Evolutionary conservation across 1,140 invertebrate species (phyloP).

Genomic region (Tetragnatha versicolor): DNA sequence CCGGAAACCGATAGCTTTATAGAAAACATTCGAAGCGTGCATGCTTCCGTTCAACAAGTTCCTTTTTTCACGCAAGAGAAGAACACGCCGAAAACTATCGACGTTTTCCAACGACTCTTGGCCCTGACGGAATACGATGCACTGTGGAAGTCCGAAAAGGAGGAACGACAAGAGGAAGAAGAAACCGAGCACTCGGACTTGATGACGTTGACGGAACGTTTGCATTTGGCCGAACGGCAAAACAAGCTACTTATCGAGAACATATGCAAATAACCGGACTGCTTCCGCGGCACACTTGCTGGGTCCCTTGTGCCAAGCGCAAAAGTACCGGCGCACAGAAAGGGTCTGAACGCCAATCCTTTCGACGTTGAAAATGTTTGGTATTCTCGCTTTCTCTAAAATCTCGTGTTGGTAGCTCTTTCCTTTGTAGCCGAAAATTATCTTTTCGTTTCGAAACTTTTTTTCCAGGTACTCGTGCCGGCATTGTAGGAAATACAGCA

Average conservation of each 20-base stretch:
- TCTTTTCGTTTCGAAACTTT: background rate
- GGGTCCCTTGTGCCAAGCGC: background rate
- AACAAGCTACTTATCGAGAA: background rate
- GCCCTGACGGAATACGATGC: background rate
- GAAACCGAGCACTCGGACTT: background rate
- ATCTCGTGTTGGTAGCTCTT: background rate
- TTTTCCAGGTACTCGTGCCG: background rate
- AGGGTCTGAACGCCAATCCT: background rate
- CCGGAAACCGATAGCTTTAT: background rate
- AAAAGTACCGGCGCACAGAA: background rate
- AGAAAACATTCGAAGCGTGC: background rate
- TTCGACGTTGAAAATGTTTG: background rate
- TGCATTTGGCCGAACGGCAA: background rate
- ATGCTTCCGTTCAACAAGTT: background rate
- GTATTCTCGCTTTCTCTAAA: background rate
- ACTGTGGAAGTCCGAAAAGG: background rate
- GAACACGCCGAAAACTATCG: background rate
- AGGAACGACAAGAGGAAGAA: background rate
- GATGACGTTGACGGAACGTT: background rate
- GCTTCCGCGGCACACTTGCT: background rate
- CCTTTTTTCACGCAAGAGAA: background rate
- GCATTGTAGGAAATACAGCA: background rate
- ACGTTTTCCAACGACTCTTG: background rate
- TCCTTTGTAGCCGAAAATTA: slow-evolving; percentile 3
- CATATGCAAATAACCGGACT: background rate